These are phyloP conservation scores for Bovichtus diacanthus DNA, from an alignment of 2,797 vertebrate species.

Conservation along the genomic window DNA sequence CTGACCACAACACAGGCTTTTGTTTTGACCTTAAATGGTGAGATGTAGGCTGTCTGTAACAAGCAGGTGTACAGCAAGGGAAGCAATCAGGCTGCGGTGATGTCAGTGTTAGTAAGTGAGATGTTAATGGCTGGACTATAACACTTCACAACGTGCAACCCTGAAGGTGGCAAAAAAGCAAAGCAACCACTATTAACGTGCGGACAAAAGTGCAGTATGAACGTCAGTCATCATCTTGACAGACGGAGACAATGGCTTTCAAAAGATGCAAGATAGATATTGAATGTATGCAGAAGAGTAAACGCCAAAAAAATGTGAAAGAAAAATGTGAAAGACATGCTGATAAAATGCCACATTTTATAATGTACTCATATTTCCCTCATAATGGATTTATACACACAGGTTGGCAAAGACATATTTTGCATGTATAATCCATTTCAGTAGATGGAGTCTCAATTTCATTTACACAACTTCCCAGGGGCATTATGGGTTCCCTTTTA, in stretches of 20 bases:
- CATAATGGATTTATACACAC: constrained; percentile 17
- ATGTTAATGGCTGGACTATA: constrained; percentile 37
- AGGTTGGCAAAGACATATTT: constrained; percentile 12
- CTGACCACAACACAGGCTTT: constrained; percentile 36
- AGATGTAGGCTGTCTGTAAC: constrained; percentile 53
- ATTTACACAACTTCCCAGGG: constrained; percentile 35
- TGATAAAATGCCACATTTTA: constrained; percentile 46
- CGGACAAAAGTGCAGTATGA: constrained; percentile 54
- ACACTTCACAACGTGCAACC: constrained; percentile 37
- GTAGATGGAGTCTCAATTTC: constrained; percentile 17
- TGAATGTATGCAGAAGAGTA: constrained; percentile 77
- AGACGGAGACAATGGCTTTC: constrained; percentile 14
- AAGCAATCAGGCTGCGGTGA: constrained; percentile 31
- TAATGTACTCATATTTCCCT: constrained; percentile 24
- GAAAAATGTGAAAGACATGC: constrained; percentile 76
- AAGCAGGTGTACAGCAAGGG: constrained; percentile 55
- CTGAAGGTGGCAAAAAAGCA: constrained; percentile 33
- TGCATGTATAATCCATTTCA: neutral
- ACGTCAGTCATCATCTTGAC: constrained; percentile 24
- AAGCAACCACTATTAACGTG: constrained; percentile 74
- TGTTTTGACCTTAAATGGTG: constrained; percentile 71
- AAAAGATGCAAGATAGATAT: constrained; percentile 22
- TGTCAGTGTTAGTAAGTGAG: constrained; percentile 52
- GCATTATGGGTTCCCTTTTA: constrained; percentile 44
- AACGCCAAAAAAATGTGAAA: constrained; percentile 80